Percentiles rank a stretch among this genome's conserved stretches.
These are phyloP conservation scores for Xiphorhynchus erythropygius DNA, from an alignment of 2,797 vertebrate genomes.

Conservation along the genomic window DNA sequence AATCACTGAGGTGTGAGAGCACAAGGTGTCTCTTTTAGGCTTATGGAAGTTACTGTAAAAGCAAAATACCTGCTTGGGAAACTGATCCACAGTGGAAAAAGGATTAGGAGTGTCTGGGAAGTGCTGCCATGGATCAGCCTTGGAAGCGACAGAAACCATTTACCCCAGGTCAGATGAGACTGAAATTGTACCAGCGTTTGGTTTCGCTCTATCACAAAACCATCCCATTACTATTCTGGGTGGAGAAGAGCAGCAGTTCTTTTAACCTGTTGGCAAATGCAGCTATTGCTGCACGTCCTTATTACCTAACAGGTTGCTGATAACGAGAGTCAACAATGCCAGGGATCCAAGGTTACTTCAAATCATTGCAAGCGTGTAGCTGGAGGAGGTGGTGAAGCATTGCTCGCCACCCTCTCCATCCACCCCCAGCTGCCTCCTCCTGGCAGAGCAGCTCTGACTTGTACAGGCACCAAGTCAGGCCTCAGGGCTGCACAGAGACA, in stretches of 20 bases:
- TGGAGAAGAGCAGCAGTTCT: neutral
- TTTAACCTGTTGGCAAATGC: neutral
- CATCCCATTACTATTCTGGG: neutral
- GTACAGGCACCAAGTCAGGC: neutral
- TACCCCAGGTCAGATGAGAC: neutral
- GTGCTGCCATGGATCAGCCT: neutral
- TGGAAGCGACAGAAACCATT: neutral
- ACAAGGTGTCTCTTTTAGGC: neutral
- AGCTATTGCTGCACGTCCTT: neutral
- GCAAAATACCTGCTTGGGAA: neutral
- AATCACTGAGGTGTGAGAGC: neutral
- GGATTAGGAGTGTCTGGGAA: neutral
- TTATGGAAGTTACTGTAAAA: neutral
- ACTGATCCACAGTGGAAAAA: neutral
- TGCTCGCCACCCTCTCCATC: accelerated
- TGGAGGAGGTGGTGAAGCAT: neutral
- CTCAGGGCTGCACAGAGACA: neutral
- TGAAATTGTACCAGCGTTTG: neutral
- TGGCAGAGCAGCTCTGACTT: accelerated
- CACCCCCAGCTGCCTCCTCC: neutral
- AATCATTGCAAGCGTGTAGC: neutral
- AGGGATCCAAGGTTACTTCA: slow-evolving; percentile 8
- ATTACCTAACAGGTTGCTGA: neutral
- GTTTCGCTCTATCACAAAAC: neutral
- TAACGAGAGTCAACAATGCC: neutral